Evolutionary conservation across 64 coral and sea anemone species (phyloP).

Genomic region (Anthopleura sola): DNA sequence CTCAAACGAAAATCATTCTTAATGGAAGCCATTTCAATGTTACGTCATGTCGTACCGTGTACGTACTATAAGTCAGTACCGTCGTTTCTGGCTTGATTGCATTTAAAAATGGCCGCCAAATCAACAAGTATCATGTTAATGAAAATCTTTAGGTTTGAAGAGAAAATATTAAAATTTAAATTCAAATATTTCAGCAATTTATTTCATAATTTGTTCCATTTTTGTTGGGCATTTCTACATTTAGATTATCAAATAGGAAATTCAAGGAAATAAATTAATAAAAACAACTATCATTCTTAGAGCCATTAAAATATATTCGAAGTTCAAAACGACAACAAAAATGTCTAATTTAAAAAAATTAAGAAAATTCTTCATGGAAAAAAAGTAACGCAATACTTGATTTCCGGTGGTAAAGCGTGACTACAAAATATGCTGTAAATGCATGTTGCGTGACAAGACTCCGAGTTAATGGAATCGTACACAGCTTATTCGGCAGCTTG

Average conservation of each 20-base stretch:
- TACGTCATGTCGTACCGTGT: no score
- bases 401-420: neutral
- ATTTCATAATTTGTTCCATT: neutral
- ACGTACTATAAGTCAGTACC: no score
- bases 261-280: neutral
- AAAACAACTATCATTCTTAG: neutral
- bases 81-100: no score
- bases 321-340: neutral
- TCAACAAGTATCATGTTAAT: no score
- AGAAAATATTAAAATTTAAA: neutral
- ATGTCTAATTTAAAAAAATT: neutral
- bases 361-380: neutral
- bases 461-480: neutral
- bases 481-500: neutral
- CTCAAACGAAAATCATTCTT: no score
- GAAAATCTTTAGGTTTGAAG: no score
- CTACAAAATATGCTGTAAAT: neutral
- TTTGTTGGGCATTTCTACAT: neutral
- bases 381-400: neutral
- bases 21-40: no score
- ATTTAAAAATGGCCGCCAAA: no score
- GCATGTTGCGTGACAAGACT: neutral
- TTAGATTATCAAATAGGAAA: neutral
- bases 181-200: neutral
- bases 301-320: neutral